A percentile compares a stretch with the other conserved stretches of the same genome.
Evolutionary conservation across 2,113 vertebrate genomes (phyloP).

Genomic region (Oophaga pumilio): DNA sequence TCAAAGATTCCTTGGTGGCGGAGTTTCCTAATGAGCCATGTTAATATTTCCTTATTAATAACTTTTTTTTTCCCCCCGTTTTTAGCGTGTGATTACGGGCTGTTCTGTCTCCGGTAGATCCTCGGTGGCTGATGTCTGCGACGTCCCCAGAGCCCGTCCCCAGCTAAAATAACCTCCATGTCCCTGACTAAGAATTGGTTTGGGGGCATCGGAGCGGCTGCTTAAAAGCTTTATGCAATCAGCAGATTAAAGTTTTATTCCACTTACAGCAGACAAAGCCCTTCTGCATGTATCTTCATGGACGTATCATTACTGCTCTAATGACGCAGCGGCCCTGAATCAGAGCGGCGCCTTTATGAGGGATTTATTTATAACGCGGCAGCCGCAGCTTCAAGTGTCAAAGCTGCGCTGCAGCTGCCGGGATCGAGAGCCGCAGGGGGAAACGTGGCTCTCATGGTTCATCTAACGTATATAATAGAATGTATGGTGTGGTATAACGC

Average conservation of each 20-base stretch:
- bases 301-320: conserved; percentile 3
- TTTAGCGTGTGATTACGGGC: background rate
- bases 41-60: background rate
- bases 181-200: conserved; percentile 19
- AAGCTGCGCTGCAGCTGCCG: too few relatives aligned
- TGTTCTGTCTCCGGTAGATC: background rate
- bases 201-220: conserved; percentile 9
- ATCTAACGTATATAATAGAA: background rate
- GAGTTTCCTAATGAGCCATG: too few relatives aligned
- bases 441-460: background rate
- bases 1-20: too few relatives aligned
- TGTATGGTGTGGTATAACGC: background rate
- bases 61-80: background rate
- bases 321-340: background rate
- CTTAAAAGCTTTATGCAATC: conserved; percentile 55
- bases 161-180: conserved; percentile 14
- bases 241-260: conserved; percentile 53
- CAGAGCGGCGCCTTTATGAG: background rate
- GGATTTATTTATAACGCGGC: conserved; percentile 30
- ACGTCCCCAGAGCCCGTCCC: conserved; percentile 20
- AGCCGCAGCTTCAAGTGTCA: background rate
- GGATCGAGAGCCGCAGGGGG: background rate
- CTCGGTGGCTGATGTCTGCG: background rate
- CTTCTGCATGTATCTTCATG: conserved; percentile 22
- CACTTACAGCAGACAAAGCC: conserved; percentile 40